A percentile compares a stretch with the other conserved stretches of the same genome.
Evolutionary conservation across 2,113 vertebrate species (phyloP).

Genomic region (Xiphophorus maculatus): DNA sequence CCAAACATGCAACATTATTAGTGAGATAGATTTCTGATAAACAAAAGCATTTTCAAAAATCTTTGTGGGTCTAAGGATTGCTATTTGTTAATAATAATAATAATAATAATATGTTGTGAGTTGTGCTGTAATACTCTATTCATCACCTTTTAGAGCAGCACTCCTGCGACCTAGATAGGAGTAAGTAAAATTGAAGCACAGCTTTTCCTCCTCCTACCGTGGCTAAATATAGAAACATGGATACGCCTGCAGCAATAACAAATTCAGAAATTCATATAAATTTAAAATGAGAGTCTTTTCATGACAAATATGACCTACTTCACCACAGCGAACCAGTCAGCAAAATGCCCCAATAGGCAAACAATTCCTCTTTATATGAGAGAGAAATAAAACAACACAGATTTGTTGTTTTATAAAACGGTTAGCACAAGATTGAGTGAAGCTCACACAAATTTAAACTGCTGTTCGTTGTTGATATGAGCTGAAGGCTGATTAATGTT

Average conservation of each 20-base stretch:
- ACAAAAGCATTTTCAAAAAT: background rate
- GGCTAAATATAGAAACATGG: conserved; percentile 44
- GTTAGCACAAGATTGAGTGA: background rate
- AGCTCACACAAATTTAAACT: background rate
- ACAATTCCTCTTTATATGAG: background rate
- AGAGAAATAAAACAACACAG: background rate
- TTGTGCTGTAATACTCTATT: background rate
- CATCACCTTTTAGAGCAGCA: background rate
- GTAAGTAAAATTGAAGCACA: background rate
- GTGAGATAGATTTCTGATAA: background rate
- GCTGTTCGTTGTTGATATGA: background rate
- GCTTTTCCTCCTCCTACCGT: background rate
- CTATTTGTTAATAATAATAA: background rate
- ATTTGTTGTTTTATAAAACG: background rate
- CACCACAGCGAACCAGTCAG: conserved; percentile 11
- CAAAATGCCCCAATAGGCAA: background rate
- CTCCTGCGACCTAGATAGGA: conserved; percentile 37
- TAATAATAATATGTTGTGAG: background rate
- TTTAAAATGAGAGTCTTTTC: conserved; percentile 27
- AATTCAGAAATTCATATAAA: conserved; percentile 40
- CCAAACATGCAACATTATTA: too few species aligned
- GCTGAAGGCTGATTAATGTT: background rate
- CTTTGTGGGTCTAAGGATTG: background rate
- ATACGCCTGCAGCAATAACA: conserved; percentile 39
- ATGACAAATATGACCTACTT: conserved; percentile 24